These are phyloP conservation scores for Neodiprion fabricii DNA, from an alignment of 1,140 invertebrate genomes.

Conservation along the genomic window DNA sequence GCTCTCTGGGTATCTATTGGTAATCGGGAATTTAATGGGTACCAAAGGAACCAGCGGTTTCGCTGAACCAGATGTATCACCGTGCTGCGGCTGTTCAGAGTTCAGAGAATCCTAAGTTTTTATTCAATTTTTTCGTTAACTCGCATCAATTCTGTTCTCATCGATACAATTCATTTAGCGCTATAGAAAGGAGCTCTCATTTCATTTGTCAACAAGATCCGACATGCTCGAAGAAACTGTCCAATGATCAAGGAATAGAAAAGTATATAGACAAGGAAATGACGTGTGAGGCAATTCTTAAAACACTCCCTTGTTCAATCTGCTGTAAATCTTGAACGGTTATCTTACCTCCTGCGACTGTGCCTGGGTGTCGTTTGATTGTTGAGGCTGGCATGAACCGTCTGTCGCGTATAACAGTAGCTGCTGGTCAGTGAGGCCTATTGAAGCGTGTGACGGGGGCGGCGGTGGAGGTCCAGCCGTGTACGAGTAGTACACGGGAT, in stretches of 20 bases:
- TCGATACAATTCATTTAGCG: slow-evolving; percentile 3
- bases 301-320: too few relatives aligned
- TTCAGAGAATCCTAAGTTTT: slow-evolving; percentile 55
- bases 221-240: neutral
- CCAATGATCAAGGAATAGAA: neutral
- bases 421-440: slow-evolving; percentile 54
- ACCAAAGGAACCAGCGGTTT: slow-evolving; percentile 49
- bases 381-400: slow-evolving; percentile 40
- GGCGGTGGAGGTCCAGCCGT: slow-evolving; percentile 41
- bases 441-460: slow-evolving; percentile 44
- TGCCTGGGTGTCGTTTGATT: slow-evolving; percentile 41
- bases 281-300: neutral
- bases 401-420: slow-evolving; percentile 53
- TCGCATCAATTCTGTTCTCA: slow-evolving; percentile 13
- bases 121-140: slow-evolving; percentile 4
- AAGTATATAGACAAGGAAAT: neutral
- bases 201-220: slow-evolving; percentile 2
- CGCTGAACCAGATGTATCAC: slow-evolving; percentile 22
- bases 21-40: slow-evolving; percentile 28
- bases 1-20: slow-evolving; percentile 41
- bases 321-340: too few relatives aligned
- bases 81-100: slow-evolving; percentile 50
- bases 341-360: slow-evolving; percentile 48
- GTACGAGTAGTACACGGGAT: slow-evolving; percentile 54
- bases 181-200: slow-evolving; percentile 15